Conservation (phyloP, 2,113 vertebrate genomes). For the Prionailurus bengalensis region DNA sequence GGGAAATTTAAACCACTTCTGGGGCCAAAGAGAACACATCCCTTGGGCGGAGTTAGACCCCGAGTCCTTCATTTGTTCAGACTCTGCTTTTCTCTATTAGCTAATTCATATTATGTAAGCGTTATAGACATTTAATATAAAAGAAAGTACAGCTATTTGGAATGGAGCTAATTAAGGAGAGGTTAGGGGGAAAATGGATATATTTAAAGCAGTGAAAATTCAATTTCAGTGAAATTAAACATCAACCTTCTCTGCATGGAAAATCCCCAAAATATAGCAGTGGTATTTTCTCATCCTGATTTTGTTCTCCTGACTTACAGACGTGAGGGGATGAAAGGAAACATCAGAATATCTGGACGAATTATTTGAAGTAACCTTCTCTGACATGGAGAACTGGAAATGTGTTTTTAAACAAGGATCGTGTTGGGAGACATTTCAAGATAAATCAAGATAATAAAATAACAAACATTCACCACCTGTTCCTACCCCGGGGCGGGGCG, state of each 20-base stretch:
- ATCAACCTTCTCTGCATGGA: neutral
- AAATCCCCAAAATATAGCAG: neutral
- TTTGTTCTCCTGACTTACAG: neutral
- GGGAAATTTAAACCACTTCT: neutral
- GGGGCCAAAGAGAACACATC: neutral
- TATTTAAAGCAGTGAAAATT: neutral
- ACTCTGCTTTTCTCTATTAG: neutral
- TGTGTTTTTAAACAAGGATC: neutral
- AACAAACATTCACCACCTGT: neutral
- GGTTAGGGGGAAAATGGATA: neutral
- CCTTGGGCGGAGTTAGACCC: accelerated
- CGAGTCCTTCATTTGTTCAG: neutral
- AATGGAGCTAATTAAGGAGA: neutral
- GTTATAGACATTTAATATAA: neutral
- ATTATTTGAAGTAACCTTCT: neutral
- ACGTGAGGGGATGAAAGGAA: neutral
- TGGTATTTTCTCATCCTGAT: neutral
- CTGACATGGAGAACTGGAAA: neutral
- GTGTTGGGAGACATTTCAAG: neutral
- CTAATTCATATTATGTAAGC: neutral
- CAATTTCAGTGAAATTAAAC: neutral
- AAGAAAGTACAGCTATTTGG: neutral
- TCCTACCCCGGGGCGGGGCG: neutral
- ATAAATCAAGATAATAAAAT: neutral
- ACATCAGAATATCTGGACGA: neutral